A percentile compares a stretch with the other conserved stretches of the same genome.
Evolutionary conservation across 2,113 vertebrate genomes (phyloP).

Genomic region (Ictalurus punctatus): DNA sequence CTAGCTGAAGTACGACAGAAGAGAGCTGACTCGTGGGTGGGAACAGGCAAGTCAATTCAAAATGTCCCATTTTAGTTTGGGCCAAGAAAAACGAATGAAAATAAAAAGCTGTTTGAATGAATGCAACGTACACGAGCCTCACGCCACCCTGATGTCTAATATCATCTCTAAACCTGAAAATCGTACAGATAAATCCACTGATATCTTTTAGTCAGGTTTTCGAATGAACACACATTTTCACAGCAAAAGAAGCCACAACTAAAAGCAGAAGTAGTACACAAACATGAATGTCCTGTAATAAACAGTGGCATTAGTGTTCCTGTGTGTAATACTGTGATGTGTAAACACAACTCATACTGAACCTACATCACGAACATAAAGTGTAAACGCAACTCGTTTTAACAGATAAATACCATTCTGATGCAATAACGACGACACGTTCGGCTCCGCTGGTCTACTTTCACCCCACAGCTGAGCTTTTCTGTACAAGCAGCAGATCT

Average conservation of each 20-base stretch:
- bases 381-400: background rate
- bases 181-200: background rate
- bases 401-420: background rate
- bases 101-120: no score
- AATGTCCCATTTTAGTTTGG: background rate
- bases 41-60: no score
- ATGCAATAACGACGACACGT: background rate
- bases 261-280: background rate
- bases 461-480: no score
- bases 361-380: background rate
- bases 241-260: background rate
- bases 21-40: background rate
- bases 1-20: background rate
- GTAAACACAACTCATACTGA: background rate
- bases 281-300: background rate
- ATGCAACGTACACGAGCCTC: no score
- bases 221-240: background rate
- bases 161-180: background rate
- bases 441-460: background rate
- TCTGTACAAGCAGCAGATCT: no score
- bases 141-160: background rate
- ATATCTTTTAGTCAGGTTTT: background rate
- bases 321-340: background rate
- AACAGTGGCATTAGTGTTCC: background rate
- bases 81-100: background rate